Conservation (phyloP, 2,113 vertebrate species). For the Chlorocebus sabaeus region DNA sequence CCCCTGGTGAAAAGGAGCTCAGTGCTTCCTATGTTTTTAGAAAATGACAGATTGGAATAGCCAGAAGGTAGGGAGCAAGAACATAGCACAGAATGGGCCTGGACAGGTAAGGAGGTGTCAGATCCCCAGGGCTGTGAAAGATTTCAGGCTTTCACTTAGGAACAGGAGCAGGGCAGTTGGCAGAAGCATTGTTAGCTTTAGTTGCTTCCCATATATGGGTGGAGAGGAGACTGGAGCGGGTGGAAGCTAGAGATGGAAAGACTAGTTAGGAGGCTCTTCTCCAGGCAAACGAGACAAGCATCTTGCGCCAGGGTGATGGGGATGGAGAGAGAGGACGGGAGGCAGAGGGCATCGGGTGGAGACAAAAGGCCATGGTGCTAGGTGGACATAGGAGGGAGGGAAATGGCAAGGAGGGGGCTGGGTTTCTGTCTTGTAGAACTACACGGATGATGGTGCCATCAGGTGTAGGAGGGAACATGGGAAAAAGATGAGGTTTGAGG, state of each 20-base stretch:
- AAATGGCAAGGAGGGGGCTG: not conserved
- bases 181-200: not conserved
- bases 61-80: not conserved
- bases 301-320: not conserved
- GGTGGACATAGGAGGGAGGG: not conserved
- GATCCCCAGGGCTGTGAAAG: not conserved
- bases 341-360: not conserved
- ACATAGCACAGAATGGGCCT: not conserved
- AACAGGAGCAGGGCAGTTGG: too few species aligned
- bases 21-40: not conserved
- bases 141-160: not conserved
- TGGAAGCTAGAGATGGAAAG: not conserved
- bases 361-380: rapidly evolving
- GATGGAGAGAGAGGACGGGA: not conserved
- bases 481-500: not conserved
- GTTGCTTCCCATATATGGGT: not conserved
- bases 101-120: not conserved
- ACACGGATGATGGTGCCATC: not conserved
- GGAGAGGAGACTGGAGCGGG: not conserved
- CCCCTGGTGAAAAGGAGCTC: not conserved
- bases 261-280: not conserved
- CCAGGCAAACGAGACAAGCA: not conserved
- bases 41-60: not conserved
- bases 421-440: not conserved
- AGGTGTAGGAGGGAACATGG: not conserved